Conservation (phyloP, 2,888 invertebrate genomes). For the Bugulina stolonifera region DNA sequence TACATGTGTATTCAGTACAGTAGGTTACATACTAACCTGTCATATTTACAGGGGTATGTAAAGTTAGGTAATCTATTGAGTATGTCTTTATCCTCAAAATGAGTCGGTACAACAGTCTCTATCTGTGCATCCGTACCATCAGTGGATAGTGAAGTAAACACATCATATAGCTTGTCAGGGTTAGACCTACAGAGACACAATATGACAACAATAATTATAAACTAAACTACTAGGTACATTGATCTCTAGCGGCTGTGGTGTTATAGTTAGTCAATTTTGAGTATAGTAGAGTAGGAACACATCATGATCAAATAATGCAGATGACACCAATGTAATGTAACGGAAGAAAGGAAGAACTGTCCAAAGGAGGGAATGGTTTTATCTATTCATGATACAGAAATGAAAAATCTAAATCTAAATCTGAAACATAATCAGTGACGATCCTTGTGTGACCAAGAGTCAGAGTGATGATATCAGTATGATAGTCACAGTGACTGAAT, state of each 20-base stretch:
- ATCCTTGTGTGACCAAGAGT: too few species aligned
- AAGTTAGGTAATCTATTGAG: conserved; percentile 82
- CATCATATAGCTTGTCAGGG: conserved; percentile 72
- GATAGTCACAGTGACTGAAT: too few species aligned
- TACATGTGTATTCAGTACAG: not conserved
- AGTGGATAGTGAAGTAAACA: conserved; percentile 74
- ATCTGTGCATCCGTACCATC: conserved; percentile 53
- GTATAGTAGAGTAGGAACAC: too few species aligned
- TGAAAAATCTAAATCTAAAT: too few species aligned
- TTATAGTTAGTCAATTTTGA: too few species aligned
- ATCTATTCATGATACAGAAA: too few species aligned
- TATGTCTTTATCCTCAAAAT: conserved; percentile 59
- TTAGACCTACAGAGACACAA: conserved; percentile 61
- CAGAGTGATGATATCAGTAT: too few species aligned
- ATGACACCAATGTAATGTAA: too few species aligned
- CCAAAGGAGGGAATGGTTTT: too few species aligned
- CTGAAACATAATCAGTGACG: too few species aligned
- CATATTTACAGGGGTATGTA: conserved; percentile 77
- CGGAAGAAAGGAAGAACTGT: too few species aligned
- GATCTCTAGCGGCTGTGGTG: not conserved
- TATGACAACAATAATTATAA: not conserved
- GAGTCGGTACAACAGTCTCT: conserved; percentile 3
- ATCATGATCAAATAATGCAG: too few species aligned
- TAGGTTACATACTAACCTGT: conserved; percentile 56
- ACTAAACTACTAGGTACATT: not conserved